phyloP scores from a whole-genome alignment of 1,140 invertebrate genomes.

The Micrasema longulum region DNA sequence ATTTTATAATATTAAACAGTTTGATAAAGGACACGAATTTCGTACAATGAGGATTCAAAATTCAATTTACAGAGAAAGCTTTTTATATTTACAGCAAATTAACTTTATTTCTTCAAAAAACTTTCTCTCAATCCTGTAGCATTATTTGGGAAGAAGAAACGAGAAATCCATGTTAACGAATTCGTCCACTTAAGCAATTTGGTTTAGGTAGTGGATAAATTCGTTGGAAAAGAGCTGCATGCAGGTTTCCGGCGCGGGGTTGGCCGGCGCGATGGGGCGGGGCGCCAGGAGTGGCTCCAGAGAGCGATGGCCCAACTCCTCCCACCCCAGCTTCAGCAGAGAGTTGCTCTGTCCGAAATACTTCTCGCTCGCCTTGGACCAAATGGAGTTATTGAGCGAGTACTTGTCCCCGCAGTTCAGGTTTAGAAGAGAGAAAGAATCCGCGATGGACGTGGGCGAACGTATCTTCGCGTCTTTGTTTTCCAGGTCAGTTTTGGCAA shows the following conservation, averaged over 20 bases:
- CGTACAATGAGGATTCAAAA: conserved; percentile 11
- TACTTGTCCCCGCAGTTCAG: conserved; percentile 56
- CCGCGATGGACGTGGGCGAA: conserved; percentile 58
- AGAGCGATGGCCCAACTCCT: conserved; percentile 52
- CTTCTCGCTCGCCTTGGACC: conserved; percentile 56
- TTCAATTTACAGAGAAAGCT: conserved; percentile 12
- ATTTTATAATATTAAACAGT: conserved; percentile 25
- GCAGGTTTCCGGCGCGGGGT: conserved; percentile 60
- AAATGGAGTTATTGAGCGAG: conserved; percentile 56
- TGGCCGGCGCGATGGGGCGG: conserved; percentile 44
- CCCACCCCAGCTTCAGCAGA: conserved; percentile 59
- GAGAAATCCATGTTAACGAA: not conserved
- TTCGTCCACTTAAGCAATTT: conserved; percentile 70
- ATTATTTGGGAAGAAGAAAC: not conserved
- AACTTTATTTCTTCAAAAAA: conserved; percentile 5
- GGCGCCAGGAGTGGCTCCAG: conserved; percentile 56
- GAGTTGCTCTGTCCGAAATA: conserved; percentile 58
- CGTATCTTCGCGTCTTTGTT: not conserved
- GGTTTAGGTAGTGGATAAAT: conserved; percentile 71
- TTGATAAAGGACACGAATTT: conserved; percentile 36
- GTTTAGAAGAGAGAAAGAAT: conserved; percentile 63
- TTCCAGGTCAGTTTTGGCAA: conserved; percentile 51
- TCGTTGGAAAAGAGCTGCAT: conserved; percentile 72
- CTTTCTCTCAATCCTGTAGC: not conserved
- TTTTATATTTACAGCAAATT: conserved; percentile 24